These are phyloP conservation scores for Gopherus evgoodei DNA, from an alignment of 2,113 vertebrate species.

Conservation along the genomic window DNA sequence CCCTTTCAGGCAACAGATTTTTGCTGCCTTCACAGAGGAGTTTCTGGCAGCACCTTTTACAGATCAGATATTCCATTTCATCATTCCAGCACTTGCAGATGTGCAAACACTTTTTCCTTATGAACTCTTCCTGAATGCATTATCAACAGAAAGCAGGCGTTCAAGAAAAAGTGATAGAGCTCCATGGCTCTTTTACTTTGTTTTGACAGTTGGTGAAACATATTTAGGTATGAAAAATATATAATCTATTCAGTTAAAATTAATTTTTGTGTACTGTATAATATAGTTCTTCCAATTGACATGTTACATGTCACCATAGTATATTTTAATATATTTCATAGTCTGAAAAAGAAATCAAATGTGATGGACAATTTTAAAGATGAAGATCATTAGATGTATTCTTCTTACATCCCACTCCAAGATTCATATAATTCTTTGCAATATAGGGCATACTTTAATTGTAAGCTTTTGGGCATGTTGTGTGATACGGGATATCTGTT, in stretches of 20 bases:
- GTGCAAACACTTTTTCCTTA: conserved; percentile 88
- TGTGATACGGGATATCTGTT: background rate
- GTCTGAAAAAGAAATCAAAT: background rate
- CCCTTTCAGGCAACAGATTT: conserved; percentile 89
- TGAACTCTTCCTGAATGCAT: conserved; percentile 91
- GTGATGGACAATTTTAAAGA: background rate
- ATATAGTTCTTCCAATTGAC: background rate
- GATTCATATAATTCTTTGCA: background rate
- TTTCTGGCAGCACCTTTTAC: conserved; percentile 94
- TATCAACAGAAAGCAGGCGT: conserved; percentile 77
- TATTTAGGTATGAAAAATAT: conserved; percentile 84
- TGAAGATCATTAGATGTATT: background rate
- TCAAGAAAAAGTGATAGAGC: conserved; percentile 76
- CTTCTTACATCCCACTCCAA: background rate
- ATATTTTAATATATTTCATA: rapidly evolving
- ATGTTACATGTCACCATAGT: rapidly evolving
- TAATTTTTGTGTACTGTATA: background rate
- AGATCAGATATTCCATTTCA: conserved; percentile 95
- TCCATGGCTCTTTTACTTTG: conserved; percentile 96
- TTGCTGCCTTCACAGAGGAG: conserved; percentile 94
- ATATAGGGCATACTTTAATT: background rate
- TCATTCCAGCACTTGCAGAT: conserved; percentile 94
- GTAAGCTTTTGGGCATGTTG: background rate
- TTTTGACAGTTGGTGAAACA: conserved; percentile 91
- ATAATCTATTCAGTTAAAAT: background rate